These are phyloP conservation scores for Apodemus sylvaticus DNA, from an alignment of 2,113 vertebrate species.

Conservation along the genomic window DNA sequence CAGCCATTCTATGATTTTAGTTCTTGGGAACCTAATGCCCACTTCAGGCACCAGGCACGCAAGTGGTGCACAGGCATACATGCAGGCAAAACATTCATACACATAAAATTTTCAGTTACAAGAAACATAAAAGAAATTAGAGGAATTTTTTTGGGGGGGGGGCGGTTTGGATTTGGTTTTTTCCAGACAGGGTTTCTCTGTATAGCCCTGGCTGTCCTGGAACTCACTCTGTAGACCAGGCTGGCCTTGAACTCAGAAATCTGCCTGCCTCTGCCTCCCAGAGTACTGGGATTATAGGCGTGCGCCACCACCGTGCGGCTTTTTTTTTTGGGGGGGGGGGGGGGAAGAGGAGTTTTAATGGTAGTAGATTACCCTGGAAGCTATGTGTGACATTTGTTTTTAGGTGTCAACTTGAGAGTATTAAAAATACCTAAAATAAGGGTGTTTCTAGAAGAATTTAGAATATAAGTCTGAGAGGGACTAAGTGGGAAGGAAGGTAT, in stretches of 20 bases:
- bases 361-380: background rate
- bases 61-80: background rate
- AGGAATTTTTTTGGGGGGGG: too few species aligned
- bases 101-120: background rate
- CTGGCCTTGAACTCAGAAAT: too few species aligned
- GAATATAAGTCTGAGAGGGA: background rate
- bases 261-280: too few species aligned
- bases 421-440: background rate
- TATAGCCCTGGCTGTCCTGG: too few species aligned
- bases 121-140: background rate
- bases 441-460: background rate
- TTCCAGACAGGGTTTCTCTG: too few species aligned
- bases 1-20: background rate
- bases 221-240: too few species aligned
- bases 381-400: background rate
- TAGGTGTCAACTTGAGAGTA: background rate
- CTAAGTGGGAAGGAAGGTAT: background rate
- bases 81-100: background rate
- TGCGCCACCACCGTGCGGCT: too few species aligned
- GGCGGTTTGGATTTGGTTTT: too few species aligned
- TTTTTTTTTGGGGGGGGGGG: too few species aligned
- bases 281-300: too few species aligned
- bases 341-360: background rate
- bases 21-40: background rate
- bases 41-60: background rate